Conservation (phyloP, 2,888 invertebrate genomes). For the Pherbina coryleti region DNA sequence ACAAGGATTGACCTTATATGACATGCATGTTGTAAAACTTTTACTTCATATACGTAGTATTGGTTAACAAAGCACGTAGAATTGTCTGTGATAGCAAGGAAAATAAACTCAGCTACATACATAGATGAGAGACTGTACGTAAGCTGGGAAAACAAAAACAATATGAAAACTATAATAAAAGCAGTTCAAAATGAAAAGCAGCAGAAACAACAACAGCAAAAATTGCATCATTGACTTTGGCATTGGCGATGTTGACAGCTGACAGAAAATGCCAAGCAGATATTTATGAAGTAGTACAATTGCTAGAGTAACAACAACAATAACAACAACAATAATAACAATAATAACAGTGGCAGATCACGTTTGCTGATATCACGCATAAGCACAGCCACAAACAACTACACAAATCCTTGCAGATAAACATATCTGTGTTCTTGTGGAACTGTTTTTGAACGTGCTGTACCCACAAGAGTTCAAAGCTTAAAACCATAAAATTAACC, state of each 20-base stretch:
- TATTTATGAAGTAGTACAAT: background rate
- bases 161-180: background rate
- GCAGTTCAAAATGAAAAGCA: background rate
- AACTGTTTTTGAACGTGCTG: no score
- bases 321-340: background rate
- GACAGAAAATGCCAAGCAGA: background rate
- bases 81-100: background rate
- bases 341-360: background rate
- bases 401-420: no score
- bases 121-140: background rate
- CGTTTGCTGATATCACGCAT: no score
- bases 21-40: background rate
- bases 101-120: background rate
- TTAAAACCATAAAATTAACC: background rate
- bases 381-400: no score
- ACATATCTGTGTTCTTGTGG: no score
- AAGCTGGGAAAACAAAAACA: background rate
- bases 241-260: constrained; percentile 19
- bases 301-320: background rate
- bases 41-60: background rate
- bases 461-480: background rate
- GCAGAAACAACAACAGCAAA: background rate
- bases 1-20: background rate
- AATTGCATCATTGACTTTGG: constrained; percentile 31
- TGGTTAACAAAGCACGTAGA: background rate